Base-by-base conservation (phyloP, 2,113 vertebrate genomes). In the Ceyx melanurus region DNA sequence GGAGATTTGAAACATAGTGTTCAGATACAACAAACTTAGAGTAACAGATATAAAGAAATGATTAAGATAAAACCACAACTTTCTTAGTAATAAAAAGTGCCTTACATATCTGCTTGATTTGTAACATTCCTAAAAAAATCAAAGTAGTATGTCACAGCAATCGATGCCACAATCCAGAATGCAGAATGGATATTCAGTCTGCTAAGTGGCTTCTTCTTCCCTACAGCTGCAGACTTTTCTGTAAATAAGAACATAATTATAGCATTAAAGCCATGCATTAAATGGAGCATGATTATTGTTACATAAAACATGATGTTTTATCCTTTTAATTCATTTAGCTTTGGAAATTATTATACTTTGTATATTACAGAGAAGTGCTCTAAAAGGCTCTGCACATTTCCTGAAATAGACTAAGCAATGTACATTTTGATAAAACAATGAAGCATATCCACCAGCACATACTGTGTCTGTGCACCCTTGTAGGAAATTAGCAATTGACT, bases 81-180 rank as follows among this genome's bases (percentile, higher is more conserved):
- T 58, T 62, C 26, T 16, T 78, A 66, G 13, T 6, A 43, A 92
- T 80, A 67, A 75, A 65, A 33, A 21, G 40, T 43, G 72, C 48
- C 93, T 96, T 97, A 99, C 99, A 99, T 98, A 96, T 98, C 98
- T 75, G 98, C 97, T 75, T 98, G 97, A 31, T 98, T 98, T 95
- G 98, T 97, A 64, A 99, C 61, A 66, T 98, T 97, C 61, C 87
- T 94, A 46, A 99, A 97, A 96, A 99, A 99, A 57, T 99, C 98
- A 26, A 98, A 95, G 28, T 99, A 99, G 92, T 99, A 99, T 5
- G 99, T 99, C 91, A 99, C 96, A 72, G 93, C 96, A 68, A 98
- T 89, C 5, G 99, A 98, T 12, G 98, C 97, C 96, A 98, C 65
- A 81, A 99, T 99, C 99, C 99, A 99, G 97, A 99, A 99, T 14